These are phyloP conservation scores for Ara ararauna DNA, from an alignment of 2,797 vertebrate genomes.

Conservation along the genomic window DNA sequence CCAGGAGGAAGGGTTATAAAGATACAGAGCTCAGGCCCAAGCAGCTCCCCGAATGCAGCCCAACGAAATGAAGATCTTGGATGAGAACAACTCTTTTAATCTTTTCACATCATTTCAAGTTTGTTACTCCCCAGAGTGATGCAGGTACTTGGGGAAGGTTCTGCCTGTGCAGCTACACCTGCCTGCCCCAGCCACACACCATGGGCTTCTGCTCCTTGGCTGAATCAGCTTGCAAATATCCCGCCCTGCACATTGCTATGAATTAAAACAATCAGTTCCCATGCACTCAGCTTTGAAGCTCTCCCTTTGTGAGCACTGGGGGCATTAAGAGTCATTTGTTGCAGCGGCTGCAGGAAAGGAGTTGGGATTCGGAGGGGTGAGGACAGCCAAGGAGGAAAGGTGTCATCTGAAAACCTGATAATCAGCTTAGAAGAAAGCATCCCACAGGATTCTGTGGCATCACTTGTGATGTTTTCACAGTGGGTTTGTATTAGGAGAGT, in stretches of 20 bases:
- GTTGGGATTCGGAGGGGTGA: not conserved
- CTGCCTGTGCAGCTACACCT: not conserved
- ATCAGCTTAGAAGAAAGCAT: not conserved
- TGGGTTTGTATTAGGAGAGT: not conserved
- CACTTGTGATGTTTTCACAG: not conserved
- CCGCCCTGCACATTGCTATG: not conserved
- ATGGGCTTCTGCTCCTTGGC: not conserved
- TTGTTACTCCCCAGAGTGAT: not conserved
- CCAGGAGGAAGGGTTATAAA: not conserved
- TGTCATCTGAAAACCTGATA: not conserved
- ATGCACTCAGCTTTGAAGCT: not conserved
- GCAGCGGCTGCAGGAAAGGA: not conserved
- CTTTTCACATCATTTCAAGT: not conserved
- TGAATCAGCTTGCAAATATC: not conserved
- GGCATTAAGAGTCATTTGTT: not conserved
- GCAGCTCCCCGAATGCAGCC: not conserved
- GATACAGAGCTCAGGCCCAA: not conserved
- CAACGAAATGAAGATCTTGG: not conserved
- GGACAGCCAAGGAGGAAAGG: not conserved
- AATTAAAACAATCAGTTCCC: conserved; percentile 19
- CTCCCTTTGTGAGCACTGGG: not conserved
- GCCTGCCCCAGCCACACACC: rapidly evolving
- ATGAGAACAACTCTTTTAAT: not conserved
- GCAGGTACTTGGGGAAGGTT: not conserved
- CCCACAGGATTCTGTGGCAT: not conserved